phyloP scores from a whole-genome alignment of 2,797 vertebrate genomes.

The Amblyopsis hoosieri region DNA sequence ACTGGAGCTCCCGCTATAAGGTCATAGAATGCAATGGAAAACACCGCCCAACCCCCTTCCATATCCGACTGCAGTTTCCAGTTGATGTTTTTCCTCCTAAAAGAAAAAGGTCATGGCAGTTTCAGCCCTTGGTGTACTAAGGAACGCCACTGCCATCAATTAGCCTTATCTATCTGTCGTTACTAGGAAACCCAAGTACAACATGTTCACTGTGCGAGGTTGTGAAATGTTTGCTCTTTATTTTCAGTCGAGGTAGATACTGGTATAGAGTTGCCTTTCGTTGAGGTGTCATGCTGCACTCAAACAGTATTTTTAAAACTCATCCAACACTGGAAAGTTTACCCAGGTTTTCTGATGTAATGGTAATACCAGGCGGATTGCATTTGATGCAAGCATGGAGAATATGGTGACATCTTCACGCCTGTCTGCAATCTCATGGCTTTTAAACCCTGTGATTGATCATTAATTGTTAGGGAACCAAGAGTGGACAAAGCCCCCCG shows the following conservation, averaged over 20 bases:
- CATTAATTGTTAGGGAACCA: constrained; percentile 56
- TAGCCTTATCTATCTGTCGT: constrained; percentile 46
- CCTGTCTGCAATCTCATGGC: constrained; percentile 43
- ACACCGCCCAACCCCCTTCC: constrained; percentile 33
- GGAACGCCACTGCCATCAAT: constrained; percentile 47
- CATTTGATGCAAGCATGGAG: background rate
- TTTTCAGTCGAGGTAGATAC: too few species aligned
- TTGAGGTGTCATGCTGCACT: too few species aligned
- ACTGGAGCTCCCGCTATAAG: constrained; percentile 47
- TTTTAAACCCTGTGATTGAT: constrained; percentile 61
- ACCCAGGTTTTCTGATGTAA: constrained; percentile 22
- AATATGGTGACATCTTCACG: constrained; percentile 36
- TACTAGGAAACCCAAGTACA: constrained; percentile 25
- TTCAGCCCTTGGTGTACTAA: constrained; percentile 38
- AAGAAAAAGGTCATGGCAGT: constrained; percentile 59
- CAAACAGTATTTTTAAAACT: too few species aligned
- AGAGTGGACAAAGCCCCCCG: constrained; percentile 36
- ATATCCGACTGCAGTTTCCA: constrained; percentile 45
- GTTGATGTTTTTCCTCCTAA: constrained; percentile 42
- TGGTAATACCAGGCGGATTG: constrained; percentile 6
- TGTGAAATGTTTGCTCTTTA: constrained; percentile 4
- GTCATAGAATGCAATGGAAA: constrained; percentile 43
- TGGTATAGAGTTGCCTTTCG: too few species aligned
- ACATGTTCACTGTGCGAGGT: constrained; percentile 5
- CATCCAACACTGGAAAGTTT: constrained; percentile 1